Evolutionary conservation across 1,140 invertebrate species (phyloP), one percentile per base, ranked within the genome.

Genomic region (Holotrichia oblita): DNA sequence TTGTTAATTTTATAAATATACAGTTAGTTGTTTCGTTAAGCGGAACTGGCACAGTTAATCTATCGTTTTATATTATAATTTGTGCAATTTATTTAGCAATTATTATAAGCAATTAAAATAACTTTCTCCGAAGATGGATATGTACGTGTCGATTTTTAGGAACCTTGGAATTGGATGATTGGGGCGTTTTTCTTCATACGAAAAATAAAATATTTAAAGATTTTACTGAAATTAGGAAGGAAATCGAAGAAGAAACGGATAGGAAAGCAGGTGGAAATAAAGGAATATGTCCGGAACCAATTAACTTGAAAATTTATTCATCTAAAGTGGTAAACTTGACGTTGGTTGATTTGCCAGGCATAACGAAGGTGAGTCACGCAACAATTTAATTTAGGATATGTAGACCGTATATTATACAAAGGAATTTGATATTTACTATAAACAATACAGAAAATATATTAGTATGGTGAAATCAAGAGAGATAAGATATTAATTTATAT

Each of bases 291-390:
- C 91, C 93, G 0, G 97, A 99, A 82, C 95, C 98, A 2, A 99
- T 99, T 81, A 97, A 94, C 86, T 89, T 99, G 59, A 99, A 99
- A 89, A 98, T 96, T 86, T 99, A 91, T 87, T 99, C 98, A 0
- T 92, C 92, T 6, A 91, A 91, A 80, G 98, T 99, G 59, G 96
- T 99, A 22, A 99, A 99, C 88, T 89, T 99, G 76, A 99, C 98
- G 0, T 89, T 99, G 1, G 97, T 99, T 48, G 99, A 99, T 90
- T 88, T 99, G 42, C 99, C 99, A 76, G 99, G 99, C 78, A 95
- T 99, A 20, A 99, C 98, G 41, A 99, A 99, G 90, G 95, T 96
- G 87, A 80, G 73, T 74, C 24, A 8, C 9, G 41, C 48, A 73
- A 10, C 17, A 22, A n/a, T 2, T 40, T 12, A 74, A 12, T 4